Conservation (phyloP, 1,140 invertebrate genomes). For the Eciton burchellii region DNA sequence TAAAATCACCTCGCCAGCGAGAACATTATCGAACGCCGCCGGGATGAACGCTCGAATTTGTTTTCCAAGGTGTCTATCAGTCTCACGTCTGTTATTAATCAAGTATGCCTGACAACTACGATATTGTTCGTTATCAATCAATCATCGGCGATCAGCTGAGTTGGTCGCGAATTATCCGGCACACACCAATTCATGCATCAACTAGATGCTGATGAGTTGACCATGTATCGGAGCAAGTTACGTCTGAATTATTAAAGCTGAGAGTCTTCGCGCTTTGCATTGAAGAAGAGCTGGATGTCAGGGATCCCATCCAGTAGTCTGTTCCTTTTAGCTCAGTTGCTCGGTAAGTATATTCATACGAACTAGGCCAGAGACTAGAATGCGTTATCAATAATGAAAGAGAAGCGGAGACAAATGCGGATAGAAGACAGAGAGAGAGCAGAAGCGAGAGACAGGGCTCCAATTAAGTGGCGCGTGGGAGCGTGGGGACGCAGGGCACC, state of each 20-base stretch:
- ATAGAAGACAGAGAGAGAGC: conserved; percentile 5
- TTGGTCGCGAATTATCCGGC: conserved; percentile 45
- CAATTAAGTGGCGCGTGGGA: conserved; percentile 64
- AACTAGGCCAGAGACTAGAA: no score
- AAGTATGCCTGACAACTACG: conserved; percentile 47
- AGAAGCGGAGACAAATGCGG: neutral
- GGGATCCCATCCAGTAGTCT: neutral
- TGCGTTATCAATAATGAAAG: conserved; percentile 2
- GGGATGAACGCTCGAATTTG: conserved; percentile 21
- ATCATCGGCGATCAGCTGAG: conserved; percentile 34
- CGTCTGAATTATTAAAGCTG: conserved; percentile 1
- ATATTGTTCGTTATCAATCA: conserved; percentile 53
- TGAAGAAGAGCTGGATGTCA: neutral
- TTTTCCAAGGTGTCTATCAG: conserved; percentile 52
- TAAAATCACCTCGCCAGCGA: conserved; percentile 5
- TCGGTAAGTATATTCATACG: neutral
- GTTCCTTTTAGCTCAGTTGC: neutral
- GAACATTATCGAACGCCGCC: conserved; percentile 14
- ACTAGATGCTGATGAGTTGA: conserved; percentile 49
- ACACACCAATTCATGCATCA: conserved; percentile 4
- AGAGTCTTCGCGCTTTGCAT: neutral
- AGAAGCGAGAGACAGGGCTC: conserved; percentile 40
- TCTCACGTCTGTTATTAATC: conserved; percentile 56
- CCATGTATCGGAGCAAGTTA: neutral
- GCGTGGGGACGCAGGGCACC: conserved; percentile 28